A percentile compares a stretch with the other conserved stretches of the same genome.
Conservation (phyloP, 2,888 invertebrate species). For the Portevinia maculata region DNA sequence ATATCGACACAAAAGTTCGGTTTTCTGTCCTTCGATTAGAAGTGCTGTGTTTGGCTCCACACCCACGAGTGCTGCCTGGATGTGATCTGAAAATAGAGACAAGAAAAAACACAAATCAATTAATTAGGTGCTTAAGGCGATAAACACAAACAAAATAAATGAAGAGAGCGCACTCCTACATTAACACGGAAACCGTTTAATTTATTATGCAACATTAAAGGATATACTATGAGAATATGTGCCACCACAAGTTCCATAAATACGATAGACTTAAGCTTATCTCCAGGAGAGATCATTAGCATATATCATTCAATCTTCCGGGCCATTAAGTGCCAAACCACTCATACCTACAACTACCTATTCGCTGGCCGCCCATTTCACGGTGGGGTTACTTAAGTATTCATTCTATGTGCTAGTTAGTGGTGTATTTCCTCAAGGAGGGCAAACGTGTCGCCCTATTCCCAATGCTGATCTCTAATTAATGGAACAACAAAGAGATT, state of each 20-base stretch:
- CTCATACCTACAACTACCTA: not conserved
- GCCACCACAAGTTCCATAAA: constrained; percentile 40
- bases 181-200: constrained; percentile 30
- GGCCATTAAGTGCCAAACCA: constrained; percentile 54
- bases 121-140: constrained; percentile 52
- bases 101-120: constrained; percentile 39
- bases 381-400: constrained; percentile 13
- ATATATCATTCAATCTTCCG: constrained; percentile 67
- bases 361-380: not conserved
- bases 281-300: constrained; percentile 33
- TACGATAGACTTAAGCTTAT: constrained; percentile 36
- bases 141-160: not conserved
- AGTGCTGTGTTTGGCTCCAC: constrained; percentile 80
- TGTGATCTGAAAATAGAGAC: constrained; percentile 77
- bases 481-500: constrained; percentile 21
- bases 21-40: constrained; percentile 80
- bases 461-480: constrained; percentile 38
- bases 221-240: constrained; percentile 17
- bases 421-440: constrained; percentile 11
- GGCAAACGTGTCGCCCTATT: not conserved
- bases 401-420: constrained; percentile 2
- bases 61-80: constrained; percentile 79
- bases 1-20: constrained; percentile 80
- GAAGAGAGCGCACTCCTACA: not conserved
- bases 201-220: constrained; percentile 55